Evolutionary conservation across 1,140 invertebrate genomes (phyloP).

Genomic region (Brachionus asplanchnoidis): DNA sequence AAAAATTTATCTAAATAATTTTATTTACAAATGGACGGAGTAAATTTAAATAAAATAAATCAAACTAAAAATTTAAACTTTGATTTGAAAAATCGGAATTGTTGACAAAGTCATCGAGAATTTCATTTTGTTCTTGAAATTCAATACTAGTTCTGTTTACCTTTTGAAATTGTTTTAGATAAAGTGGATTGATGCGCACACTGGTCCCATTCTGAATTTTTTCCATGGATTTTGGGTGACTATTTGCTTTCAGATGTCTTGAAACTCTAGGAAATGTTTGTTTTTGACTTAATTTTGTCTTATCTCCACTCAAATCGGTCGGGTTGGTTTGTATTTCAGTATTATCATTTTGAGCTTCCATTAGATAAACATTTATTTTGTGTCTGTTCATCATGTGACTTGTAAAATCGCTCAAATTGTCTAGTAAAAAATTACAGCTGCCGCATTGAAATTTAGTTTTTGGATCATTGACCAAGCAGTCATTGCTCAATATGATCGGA

Average conservation of each 20-base stretch:
- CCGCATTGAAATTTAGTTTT: conserved; percentile 33
- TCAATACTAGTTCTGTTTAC: neutral
- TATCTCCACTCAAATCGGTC: neutral
- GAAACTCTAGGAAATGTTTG: neutral
- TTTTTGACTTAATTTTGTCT: neutral
- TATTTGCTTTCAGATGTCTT: neutral
- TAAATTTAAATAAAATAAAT: neutral
- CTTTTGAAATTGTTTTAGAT: conserved; percentile 18
- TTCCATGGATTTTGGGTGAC: neutral
- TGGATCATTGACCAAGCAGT: neutral
- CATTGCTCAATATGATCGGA: neutral
- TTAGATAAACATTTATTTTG: conserved; percentile 27
- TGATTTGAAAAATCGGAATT: neutral
- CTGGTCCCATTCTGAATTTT: neutral
- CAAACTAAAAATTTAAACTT: conserved; percentile 30
- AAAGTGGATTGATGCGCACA: neutral
- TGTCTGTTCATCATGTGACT: conserved; percentile 15
- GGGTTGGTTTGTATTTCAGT: neutral
- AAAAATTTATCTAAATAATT: conserved; percentile 6
- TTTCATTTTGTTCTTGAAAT: neutral
- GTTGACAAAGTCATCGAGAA: neutral
- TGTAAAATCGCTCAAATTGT: neutral
- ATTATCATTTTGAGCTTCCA: neutral
- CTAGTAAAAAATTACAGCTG: conserved; percentile 16
- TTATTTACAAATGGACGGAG: conserved; percentile 26